Evolutionary conservation across 2,888 invertebrate species (phyloP).

Genomic region (Chrysina gloriosa): DNA sequence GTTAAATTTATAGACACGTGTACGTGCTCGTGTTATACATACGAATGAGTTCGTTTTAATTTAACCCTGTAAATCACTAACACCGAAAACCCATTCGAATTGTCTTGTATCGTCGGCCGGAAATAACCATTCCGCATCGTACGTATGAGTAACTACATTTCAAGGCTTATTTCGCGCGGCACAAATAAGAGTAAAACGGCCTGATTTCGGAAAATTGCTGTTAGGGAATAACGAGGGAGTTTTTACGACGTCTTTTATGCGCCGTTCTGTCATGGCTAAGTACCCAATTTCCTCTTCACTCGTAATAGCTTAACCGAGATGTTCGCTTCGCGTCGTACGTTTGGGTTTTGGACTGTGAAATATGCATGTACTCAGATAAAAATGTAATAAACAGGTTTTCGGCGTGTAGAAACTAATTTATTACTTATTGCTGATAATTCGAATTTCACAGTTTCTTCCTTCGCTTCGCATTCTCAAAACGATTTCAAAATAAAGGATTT

Average conservation of each 20-base stretch:
- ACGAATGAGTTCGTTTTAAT: not conserved
- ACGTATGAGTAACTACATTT: not conserved
- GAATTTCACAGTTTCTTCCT: no score
- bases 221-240: slow-evolving; percentile 9
- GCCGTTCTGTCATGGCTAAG: slow-evolving; percentile 32
- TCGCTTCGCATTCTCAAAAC: no score
- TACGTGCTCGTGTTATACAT: not conserved
- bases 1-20: no score
- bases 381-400: no score
- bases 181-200: slow-evolving; percentile 15
- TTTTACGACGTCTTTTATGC: slow-evolving; percentile 31
- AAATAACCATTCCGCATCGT: not conserved
- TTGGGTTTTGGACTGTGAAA: slow-evolving; percentile 10
- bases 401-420: no score
- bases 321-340: not conserved
- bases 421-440: no score
- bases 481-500: no score
- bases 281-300: slow-evolving; percentile 27
- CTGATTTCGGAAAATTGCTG: slow-evolving; percentile 32
- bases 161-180: slow-evolving; percentile 14
- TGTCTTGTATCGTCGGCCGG: not conserved
- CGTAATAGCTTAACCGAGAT: slow-evolving; percentile 21
- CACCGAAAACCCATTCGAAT: not conserved
- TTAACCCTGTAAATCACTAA: not conserved
- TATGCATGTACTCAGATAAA: not conserved